Evolutionary conservation across 2,797 vertebrate species (phyloP).

Genomic region (Enteromius fasciolatus): DNA sequence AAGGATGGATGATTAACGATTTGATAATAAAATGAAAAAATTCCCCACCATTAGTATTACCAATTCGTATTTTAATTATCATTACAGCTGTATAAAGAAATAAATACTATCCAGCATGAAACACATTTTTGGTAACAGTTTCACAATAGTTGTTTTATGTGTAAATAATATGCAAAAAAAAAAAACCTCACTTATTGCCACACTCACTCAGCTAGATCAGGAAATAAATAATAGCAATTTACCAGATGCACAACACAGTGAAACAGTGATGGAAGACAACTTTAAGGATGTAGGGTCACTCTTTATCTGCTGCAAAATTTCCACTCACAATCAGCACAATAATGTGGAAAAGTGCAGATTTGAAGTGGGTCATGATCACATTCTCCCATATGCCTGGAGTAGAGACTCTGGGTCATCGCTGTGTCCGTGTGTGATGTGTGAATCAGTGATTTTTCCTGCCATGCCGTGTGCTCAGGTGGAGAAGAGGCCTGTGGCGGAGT

Average conservation of each 20-base stretch:
- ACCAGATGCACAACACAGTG: not conserved
- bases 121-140: too few relatives aligned
- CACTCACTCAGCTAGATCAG: not conserved
- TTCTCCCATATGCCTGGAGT: not conserved
- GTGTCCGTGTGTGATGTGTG: conserved; percentile 24
- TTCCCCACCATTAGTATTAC: too few relatives aligned
- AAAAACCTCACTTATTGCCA: not conserved
- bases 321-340: not conserved
- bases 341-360: not conserved
- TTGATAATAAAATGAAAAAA: too few relatives aligned
- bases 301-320: not conserved
- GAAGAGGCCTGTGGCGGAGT: conserved; percentile 90
- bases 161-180: too few relatives aligned
- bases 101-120: too few relatives aligned
- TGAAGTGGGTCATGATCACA: not conserved
- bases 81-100: too few relatives aligned
- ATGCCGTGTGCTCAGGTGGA: conserved; percentile 77
- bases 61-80: too few relatives aligned
- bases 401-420: not conserved
- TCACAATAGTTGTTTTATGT: too few relatives aligned
- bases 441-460: conserved; percentile 20
- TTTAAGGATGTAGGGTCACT: not conserved
- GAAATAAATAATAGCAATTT: not conserved
- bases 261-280: not conserved
- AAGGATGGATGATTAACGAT: too few relatives aligned